phyloP scores from a whole-genome alignment of 2,888 invertebrate species.

The Mesochorus sp. region DNA sequence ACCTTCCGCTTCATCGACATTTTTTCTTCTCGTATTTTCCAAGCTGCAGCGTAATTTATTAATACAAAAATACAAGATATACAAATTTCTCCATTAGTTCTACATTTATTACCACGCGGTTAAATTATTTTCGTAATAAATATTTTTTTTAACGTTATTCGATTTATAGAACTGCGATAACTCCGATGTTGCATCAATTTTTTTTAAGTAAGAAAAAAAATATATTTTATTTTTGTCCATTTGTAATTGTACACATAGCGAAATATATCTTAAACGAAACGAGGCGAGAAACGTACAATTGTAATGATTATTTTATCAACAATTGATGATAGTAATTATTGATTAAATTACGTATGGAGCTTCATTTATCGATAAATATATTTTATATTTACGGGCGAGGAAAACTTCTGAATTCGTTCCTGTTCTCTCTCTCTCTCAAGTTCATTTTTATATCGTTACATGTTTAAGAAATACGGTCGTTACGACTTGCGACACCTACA shows the following conservation, averaged over 20 bases:
- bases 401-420: background rate
- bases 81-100: too few relatives aligned
- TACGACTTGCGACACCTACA: background rate
- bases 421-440: background rate
- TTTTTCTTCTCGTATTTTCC: conserved; percentile 2
- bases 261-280: conserved; percentile 10
- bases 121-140: too few relatives aligned
- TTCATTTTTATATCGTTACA: background rate
- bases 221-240: too few relatives aligned
- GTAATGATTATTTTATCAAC: conserved; percentile 6
- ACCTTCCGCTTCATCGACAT: conserved; percentile 16
- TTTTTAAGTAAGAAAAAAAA: too few relatives aligned
- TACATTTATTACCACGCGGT: too few relatives aligned
- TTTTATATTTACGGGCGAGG: background rate
- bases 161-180: too few relatives aligned
- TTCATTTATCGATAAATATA: background rate
- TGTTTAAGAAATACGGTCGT: conserved; percentile 28
- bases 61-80: too few relatives aligned
- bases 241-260: too few relatives aligned
- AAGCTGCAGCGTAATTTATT: background rate
- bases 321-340: conserved; percentile 18
- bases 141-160: too few relatives aligned
- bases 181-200: too few relatives aligned
- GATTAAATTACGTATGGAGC: background rate
- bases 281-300: background rate